Percentiles rank a stretch among this genome's conserved stretches.
These are phyloP conservation scores for Heliconius himera DNA, from an alignment of 1,140 invertebrate species.

Conservation along the genomic window DNA sequence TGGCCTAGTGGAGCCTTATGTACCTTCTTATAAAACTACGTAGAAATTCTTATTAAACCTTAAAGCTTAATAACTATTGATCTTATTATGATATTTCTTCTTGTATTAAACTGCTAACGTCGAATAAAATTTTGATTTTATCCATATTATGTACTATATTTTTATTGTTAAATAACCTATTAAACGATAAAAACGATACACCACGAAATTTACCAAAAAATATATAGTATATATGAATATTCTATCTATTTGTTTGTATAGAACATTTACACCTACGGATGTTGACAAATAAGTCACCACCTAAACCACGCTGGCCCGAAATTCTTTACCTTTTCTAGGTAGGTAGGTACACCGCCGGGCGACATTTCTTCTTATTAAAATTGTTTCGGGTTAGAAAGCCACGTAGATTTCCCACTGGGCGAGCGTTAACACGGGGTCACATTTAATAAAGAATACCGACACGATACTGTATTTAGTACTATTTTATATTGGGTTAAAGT, in stretches of 20 bases:
- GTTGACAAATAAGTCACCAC: conserved; percentile 11
- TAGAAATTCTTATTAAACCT: too few species aligned
- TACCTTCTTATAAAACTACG: too few species aligned
- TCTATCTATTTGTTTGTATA: background rate
- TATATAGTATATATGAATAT: background rate
- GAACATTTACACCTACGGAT: conserved; percentile 1
- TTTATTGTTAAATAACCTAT: too few species aligned
- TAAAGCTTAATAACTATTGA: too few species aligned
- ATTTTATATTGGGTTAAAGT: background rate
- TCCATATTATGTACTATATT: too few species aligned
- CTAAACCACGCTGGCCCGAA: conserved; percentile 12
- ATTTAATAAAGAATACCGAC: conserved; percentile 25
- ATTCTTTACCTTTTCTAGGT: conserved; percentile 31
- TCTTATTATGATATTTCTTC: too few species aligned
- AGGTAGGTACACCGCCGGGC: conserved; percentile 28
- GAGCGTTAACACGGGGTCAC: conserved; percentile 25
- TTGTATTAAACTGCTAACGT: too few species aligned
- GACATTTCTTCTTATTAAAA: conserved; percentile 42
- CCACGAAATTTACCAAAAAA: background rate
- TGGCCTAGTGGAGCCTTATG: too few species aligned
- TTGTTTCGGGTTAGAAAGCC: conserved; percentile 37
- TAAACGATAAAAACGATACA: background rate
- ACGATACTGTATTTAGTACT: background rate
- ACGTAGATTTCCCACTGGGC: conserved; percentile 39
- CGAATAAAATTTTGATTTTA: too few species aligned